A percentile compares a stretch with the other conserved stretches of the same genome.
Conservation (phyloP, 2,888 invertebrate genomes). For the Oscheius sp. region DNA sequence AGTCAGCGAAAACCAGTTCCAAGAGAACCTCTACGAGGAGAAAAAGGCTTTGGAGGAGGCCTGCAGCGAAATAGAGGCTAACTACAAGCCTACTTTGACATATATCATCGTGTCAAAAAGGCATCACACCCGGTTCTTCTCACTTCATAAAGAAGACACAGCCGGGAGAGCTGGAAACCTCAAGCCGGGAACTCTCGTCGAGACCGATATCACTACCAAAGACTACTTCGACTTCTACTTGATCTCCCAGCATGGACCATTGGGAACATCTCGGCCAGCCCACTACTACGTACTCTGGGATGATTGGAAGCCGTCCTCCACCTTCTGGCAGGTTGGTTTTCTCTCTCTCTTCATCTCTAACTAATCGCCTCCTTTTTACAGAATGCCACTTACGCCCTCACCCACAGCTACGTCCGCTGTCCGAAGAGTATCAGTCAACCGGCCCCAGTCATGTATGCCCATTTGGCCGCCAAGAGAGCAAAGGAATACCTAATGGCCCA, state of each 20-base stretch:
- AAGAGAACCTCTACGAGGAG: slow-evolving; percentile 37
- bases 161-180: slow-evolving; percentile 43
- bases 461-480: slow-evolving; percentile 40
- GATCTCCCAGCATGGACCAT: slow-evolving; percentile 56
- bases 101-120: slow-evolving; percentile 40
- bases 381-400: slow-evolving; percentile 79
- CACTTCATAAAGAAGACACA: slow-evolving; percentile 4
- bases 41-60: slow-evolving; percentile 11
- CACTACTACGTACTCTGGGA: slow-evolving; percentile 86
- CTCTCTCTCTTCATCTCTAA: not conserved
- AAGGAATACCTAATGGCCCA: slow-evolving; percentile 34
- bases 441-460: slow-evolving; percentile 68
- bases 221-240: slow-evolving; percentile 62
- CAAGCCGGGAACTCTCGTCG: slow-evolving; percentile 62
- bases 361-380: slow-evolving; percentile 4
- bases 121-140: slow-evolving; percentile 42
- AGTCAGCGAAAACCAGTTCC: slow-evolving; percentile 38
- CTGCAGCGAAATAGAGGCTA: not conserved
- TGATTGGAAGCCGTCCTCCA: slow-evolving; percentile 79
- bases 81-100: slow-evolving; percentile 31
- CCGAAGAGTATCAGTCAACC: slow-evolving; percentile 76
- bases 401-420: slow-evolving; percentile 86
- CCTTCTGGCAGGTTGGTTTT: slow-evolving; percentile 79
- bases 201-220: slow-evolving; percentile 50
- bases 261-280: slow-evolving; percentile 73